Evolutionary conservation across 92 coral and sea anemone genomes (phyloP).

Genomic region (Palythoa grandiflora): DNA sequence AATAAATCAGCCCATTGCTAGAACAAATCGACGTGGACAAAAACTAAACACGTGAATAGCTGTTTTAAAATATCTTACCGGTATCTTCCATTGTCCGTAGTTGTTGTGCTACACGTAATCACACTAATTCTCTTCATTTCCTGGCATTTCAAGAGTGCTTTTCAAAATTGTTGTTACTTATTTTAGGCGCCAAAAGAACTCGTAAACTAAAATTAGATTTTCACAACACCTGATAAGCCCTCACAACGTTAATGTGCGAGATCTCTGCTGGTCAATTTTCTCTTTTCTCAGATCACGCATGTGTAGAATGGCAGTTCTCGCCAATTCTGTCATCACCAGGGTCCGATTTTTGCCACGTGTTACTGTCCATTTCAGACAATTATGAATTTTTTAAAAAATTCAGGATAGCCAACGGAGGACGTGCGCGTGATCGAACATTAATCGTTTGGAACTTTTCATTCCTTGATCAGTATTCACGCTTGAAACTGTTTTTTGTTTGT

Average conservation of each 20-base stretch:
- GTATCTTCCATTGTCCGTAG: neutral
- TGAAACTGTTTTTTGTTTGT: no score
- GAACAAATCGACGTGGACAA: neutral
- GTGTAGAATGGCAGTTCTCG: neutral
- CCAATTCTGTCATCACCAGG: neutral
- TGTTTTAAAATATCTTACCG: slow-evolving; percentile 1
- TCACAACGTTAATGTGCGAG: neutral
- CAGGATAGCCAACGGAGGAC: no score
- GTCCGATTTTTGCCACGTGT: slow-evolving; percentile 5
- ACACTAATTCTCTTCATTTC: neutral
- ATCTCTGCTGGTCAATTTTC: neutral
- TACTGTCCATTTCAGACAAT: neutral
- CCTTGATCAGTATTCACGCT: no score
- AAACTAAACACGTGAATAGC: neutral
- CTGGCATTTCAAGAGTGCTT: neutral
- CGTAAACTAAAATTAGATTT: neutral
- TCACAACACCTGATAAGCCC: neutral
- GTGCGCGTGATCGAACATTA: no score
- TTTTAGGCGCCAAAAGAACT: neutral
- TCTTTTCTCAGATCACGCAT: neutral
- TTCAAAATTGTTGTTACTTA: neutral
- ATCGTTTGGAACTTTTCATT: no score
- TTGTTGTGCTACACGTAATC: neutral
- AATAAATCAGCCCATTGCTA: neutral
- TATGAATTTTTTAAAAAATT: neutral